Evolutionary conservation across 2,888 invertebrate species (phyloP), one percentile per base, ranked within the genome.

Genomic region (Scaptomyza tumidula): DNA sequence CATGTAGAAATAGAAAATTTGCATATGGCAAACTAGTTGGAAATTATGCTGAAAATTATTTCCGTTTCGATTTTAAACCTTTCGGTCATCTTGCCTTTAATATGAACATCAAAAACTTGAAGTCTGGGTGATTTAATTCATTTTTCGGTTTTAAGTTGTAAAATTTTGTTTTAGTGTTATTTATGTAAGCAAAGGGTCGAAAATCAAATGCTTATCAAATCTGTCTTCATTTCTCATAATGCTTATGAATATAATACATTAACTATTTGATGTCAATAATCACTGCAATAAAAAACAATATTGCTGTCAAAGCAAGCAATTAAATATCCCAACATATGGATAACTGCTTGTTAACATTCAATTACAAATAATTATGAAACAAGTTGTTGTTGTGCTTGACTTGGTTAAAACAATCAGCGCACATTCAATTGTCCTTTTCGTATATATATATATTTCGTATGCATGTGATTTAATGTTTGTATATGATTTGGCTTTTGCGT

Each of bases 401-500:
- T 19, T 53, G 48, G 41, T 37, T 43, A 73, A 72, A 72, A 63
- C 75, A 73, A 63, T 73, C 53, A 57, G 33, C 70, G 45, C 27
- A 14, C 41, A 57, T 57, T 57, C 19, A 72, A 49, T 39, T 49
- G 2, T 19, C 16, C 46, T 33, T 44, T 29, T 13, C 14, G 13
- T 39, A 39, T 39, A 14, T 27, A 29, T 14, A 37, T 35, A 41
- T 48, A 58, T 57, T 31, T 1, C 3, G 6, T n/a, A 3, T n/a
- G 6, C 7, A n/a, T 35, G 4, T 35, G 9, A 3, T n/a, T 35
- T 5, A 5, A 35, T 35, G 31, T 35, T 31, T 41, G 11, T 11
- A 10, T 35, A 6, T 24, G 19, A 19, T 37, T 24, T 50, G 35
- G n/a, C 19, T 37, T 14, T 55, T 44, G 33, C 35, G 43, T 50